Evolutionary conservation across 1,140 invertebrate species (phyloP).

Genomic region (Hypothenemus hampei): DNA sequence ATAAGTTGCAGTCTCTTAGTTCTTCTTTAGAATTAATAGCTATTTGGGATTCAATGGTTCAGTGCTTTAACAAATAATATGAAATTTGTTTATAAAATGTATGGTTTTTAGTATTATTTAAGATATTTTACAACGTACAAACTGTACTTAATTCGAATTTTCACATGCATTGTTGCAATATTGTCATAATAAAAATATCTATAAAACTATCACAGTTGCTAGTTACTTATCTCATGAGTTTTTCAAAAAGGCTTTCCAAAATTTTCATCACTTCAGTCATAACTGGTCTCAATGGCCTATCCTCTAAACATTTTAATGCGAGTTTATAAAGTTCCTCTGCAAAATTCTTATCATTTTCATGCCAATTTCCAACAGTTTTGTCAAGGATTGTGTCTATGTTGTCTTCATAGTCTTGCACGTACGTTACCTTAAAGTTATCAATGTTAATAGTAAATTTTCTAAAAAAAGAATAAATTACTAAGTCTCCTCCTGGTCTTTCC

Average conservation of each 20-base stretch:
- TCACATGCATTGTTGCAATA: no score
- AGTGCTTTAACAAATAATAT: no score
- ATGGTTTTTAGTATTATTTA: no score
- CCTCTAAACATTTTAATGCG: slow-evolving; percentile 42
- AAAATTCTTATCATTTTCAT: slow-evolving; percentile 33
- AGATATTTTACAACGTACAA: no score
- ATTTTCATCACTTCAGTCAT: slow-evolving; percentile 23
- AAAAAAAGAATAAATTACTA: slow-evolving; percentile 42
- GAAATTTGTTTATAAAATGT: no score
- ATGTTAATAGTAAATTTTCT: slow-evolving; percentile 4
- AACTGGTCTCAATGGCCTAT: slow-evolving; percentile 44
- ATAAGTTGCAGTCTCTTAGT: background rate
- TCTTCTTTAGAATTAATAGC: no score
- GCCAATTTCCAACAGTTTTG: slow-evolving; percentile 37
- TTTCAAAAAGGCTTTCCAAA: background rate
- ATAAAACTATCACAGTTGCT: background rate
- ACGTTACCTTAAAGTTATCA: slow-evolving; percentile 31
- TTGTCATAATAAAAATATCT: no score
- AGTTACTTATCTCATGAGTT: background rate
- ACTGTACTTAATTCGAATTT: no score
- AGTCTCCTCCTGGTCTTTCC: slow-evolving; percentile 49
- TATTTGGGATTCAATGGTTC: no score
- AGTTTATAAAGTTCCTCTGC: slow-evolving; percentile 40
- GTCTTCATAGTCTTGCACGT: slow-evolving; percentile 39
- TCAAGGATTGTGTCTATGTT: slow-evolving; percentile 36